These are phyloP conservation scores for Opisthocomus hoazin DNA, from an alignment of 2,113 vertebrate species.

Conservation along the genomic window DNA sequence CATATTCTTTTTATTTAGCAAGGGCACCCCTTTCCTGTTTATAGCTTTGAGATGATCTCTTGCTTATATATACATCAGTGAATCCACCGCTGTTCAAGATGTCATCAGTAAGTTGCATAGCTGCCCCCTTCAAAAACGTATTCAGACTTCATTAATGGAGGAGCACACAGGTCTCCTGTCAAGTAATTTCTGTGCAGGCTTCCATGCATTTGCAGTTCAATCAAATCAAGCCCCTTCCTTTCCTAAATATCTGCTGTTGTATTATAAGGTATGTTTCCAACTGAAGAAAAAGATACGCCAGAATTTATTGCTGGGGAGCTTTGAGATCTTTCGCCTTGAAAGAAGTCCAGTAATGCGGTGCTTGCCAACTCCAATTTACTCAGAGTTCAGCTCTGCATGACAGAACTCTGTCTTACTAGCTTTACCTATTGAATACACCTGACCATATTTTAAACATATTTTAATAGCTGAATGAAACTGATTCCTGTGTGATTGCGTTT, in stretches of 20 bases:
- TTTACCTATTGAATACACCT: neutral
- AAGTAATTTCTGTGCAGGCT: neutral
- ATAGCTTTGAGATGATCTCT: neutral
- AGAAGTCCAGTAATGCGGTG: neutral
- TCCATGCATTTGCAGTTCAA: neutral
- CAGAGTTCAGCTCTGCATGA: neutral
- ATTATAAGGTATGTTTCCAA: neutral
- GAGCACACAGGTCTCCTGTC: neutral
- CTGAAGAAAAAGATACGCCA: neutral
- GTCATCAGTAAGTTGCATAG: constrained; percentile 25
- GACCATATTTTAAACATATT: neutral
- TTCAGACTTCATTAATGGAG: neutral
- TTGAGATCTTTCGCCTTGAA: neutral
- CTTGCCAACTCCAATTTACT: neutral
- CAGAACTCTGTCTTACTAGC: neutral
- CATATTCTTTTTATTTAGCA: neutral
- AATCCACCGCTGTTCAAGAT: neutral
- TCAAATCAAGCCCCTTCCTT: neutral
- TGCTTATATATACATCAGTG: neutral
- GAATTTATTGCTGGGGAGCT: neutral
- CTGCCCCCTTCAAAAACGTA: neutral
- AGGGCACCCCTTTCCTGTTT: constrained; percentile 55
- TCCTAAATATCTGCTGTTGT: neutral
- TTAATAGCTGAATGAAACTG: neutral
- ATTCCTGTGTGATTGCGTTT: neutral